These are phyloP conservation scores for Ophioninae sp. DNA, from an alignment of 2,888 invertebrate genomes.

Conservation along the genomic window DNA sequence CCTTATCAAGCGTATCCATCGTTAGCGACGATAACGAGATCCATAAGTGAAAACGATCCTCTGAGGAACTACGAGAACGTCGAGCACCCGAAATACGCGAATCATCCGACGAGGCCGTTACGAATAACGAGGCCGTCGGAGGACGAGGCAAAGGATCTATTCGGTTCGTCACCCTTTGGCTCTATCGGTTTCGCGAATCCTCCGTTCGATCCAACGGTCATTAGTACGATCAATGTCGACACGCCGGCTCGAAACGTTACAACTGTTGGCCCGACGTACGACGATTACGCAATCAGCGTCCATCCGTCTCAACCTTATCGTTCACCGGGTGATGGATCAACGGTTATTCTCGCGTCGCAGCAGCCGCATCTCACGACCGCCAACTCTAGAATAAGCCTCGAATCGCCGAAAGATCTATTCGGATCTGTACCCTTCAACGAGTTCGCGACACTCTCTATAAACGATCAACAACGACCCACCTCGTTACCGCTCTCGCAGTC, in stretches of 20 bases:
- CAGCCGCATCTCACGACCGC: slow-evolving; percentile 63
- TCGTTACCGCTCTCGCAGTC: slow-evolving; percentile 75
- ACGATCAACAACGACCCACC: slow-evolving; percentile 72
- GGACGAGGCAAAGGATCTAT: slow-evolving; percentile 76
- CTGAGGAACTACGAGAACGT: slow-evolving; percentile 66
- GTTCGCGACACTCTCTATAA: slow-evolving; percentile 72
- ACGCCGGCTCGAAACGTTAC: slow-evolving; percentile 45
- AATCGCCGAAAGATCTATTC: slow-evolving; percentile 75
- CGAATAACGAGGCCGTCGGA: slow-evolving; percentile 20
- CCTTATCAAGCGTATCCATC: slow-evolving; percentile 5
- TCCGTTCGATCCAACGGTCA: slow-evolving; percentile 67
- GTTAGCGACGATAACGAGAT: background rate
- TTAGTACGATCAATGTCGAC: slow-evolving; percentile 37
- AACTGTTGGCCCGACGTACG: slow-evolving; percentile 44
- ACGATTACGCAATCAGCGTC: slow-evolving; percentile 55
- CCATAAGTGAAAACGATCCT: slow-evolving; percentile 18
- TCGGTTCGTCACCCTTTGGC: slow-evolving; percentile 79
- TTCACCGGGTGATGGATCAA: slow-evolving; percentile 43
- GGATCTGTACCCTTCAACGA: slow-evolving; percentile 79
- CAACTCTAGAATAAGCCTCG: slow-evolving; percentile 69
- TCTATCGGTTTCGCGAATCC: slow-evolving; percentile 76
- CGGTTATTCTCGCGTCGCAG: background rate
- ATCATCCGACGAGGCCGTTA: background rate
- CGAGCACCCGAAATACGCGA: slow-evolving; percentile 16
- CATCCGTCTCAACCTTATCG: slow-evolving; percentile 45